Conservation (phyloP, 2,888 invertebrate species). For the Ypsolopha scabrella region DNA sequence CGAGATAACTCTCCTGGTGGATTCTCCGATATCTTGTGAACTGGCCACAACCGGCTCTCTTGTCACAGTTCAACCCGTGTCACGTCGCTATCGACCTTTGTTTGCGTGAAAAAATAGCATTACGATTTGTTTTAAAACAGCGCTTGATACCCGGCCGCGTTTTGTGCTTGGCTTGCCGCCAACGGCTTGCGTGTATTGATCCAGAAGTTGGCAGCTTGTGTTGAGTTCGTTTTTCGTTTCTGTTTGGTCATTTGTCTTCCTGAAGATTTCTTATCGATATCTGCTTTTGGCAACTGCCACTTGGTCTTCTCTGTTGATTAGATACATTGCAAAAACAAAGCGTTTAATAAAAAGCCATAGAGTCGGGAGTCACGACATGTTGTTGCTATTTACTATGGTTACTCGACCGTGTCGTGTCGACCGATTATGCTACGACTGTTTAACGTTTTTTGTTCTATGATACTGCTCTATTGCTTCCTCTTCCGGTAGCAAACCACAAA, state of each 20-base stretch:
- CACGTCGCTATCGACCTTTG: constrained; percentile 12
- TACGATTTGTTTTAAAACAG: constrained; percentile 12
- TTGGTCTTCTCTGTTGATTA: too few species aligned
- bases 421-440: too few species aligned
- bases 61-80: constrained; percentile 9
- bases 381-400: too few species aligned
- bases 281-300: too few species aligned
- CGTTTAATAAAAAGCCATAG: too few species aligned
- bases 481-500: not conserved
- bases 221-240: constrained; percentile 13
- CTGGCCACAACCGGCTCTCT: not conserved
- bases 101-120: constrained; percentile 19
- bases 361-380: too few species aligned
- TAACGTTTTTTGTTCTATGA: not conserved
- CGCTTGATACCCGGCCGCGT: constrained; percentile 18
- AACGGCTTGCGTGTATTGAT: constrained; percentile 33
- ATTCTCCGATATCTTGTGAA: not conserved
- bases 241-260: not conserved
- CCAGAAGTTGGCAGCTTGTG: constrained; percentile 24
- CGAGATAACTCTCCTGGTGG: too few species aligned
- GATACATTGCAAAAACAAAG: too few species aligned
- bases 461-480: not conserved
- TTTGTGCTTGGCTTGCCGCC: constrained; percentile 50
- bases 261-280: not conserved
- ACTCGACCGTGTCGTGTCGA: too few species aligned